phyloP scores from a whole-genome alignment of 1,140 invertebrate genomes.

The Aplysia californica region DNA sequence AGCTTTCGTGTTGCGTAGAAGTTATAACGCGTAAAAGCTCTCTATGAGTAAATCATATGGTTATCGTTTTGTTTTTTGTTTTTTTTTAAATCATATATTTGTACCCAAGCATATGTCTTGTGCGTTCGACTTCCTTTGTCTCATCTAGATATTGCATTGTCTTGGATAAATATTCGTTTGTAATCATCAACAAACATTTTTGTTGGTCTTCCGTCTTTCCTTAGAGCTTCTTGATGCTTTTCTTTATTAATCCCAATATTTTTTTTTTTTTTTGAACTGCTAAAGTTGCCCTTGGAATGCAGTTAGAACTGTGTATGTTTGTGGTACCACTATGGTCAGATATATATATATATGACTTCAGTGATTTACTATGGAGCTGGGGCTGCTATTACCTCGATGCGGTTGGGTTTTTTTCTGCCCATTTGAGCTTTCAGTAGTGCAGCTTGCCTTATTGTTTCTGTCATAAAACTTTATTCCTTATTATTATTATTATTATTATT shows the following conservation, averaged over 20 bases:
- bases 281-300: slow-evolving; percentile 6
- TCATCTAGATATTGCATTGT: slow-evolving; percentile 1
- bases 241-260: slow-evolving; percentile 5
- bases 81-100: too few relatives aligned
- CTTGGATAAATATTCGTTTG: not conserved
- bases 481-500: too few relatives aligned
- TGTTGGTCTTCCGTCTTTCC: too few relatives aligned
- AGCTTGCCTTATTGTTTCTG: slow-evolving; percentile 29
- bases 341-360: not conserved
- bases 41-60: slow-evolving; percentile 18
- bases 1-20: too few relatives aligned
- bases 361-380: slow-evolving; percentile 3
- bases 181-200: too few relatives aligned
- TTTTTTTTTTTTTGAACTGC: slow-evolving; percentile 7
- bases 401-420: not conserved
- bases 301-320: slow-evolving; percentile 19
- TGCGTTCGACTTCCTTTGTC: not conserved
- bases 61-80: not conserved
- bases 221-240: not conserved
- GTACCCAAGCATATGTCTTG: not conserved
- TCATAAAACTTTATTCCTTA: too few relatives aligned
- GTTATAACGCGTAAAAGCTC: slow-evolving; percentile 13
- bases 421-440: slow-evolving; percentile 2
- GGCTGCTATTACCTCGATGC: not conserved
- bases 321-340: too few relatives aligned